Evolutionary conservation across 1,140 invertebrate species (phyloP), one percentile per base, ranked within the genome.

Genomic region (Eriocheir sinensis): DNA sequence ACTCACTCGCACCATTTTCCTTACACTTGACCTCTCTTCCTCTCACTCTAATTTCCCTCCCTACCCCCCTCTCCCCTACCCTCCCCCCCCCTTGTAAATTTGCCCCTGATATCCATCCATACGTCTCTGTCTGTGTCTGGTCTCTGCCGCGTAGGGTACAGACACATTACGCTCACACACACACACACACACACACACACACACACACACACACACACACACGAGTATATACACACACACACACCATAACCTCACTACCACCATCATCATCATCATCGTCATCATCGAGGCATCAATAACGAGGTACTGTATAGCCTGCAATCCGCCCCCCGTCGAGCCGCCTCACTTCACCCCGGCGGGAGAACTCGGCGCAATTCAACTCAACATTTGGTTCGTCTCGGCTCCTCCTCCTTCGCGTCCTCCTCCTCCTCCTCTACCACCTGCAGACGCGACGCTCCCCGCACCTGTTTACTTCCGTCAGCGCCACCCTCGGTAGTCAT

Each of bases 131-230:
- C n/a, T n/a, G 60, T 72, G 48, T 53, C 48, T 53, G 48, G 48
- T 21, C 21, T 9, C 12, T 17, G 48, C 60, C n/a, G 60, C n/a
- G 60, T n/a, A 3, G 60, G 60, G 60, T 72, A 88, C 85, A 88
- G 38, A 88, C 85, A 88, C 40, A 88, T 44, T 30, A 40, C 85
- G 41, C 85, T 41, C 85, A 88, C 85, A 88, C 85, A 88, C 85
- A 88, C 83, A 88, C 85, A 88, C 85, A 88, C 85, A 88, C 85
- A 88, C 85, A 88, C 85, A 88, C 85, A 88, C 85, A 88, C 85
- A 88, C 85, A 88, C 85, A 88, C 85, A 88, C 85, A 88, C 85
- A 88, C 36, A 88, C 85, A 88, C 85, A 88, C 85, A 88, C 85
- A 88, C 85, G 40, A 34, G 40, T 36, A 88, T 36, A 88, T 36